Percentiles rank a stretch among this genome's conserved stretches.
These are phyloP conservation scores for Macquaria ambigua DNA, from an alignment of 2,113 vertebrate genomes.

Conservation along the genomic window DNA sequence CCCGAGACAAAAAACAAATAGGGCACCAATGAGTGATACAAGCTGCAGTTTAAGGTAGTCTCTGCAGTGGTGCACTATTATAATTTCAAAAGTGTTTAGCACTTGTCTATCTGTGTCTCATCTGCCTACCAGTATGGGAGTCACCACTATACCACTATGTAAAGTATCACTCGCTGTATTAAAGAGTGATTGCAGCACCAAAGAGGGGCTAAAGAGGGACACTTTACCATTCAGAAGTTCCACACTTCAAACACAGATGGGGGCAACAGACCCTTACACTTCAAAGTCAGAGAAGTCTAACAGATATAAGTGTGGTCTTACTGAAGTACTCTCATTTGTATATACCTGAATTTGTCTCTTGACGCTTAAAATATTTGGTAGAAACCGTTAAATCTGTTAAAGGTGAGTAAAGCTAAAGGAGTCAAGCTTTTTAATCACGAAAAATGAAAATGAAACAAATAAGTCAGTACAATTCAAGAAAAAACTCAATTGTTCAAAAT, in stretches of 20 bases:
- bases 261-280: slow-evolving; percentile 15
- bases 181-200: neutral
- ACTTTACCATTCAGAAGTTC: slow-evolving; percentile 14
- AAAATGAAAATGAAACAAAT: slow-evolving; percentile 6
- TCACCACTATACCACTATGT: slow-evolving; percentile 1
- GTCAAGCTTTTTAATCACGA: neutral
- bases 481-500: neutral
- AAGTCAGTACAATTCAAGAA: neutral
- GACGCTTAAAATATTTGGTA: neutral
- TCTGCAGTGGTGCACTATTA: neutral
- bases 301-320: slow-evolving; percentile 18
- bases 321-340: slow-evolving; percentile 3
- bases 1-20: slow-evolving; percentile 24
- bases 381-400: neutral
- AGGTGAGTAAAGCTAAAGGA: neutral
- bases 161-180: slow-evolving; percentile 29
- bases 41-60: neutral
- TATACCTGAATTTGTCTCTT: slow-evolving; percentile 3
- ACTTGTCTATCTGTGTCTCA: neutral
- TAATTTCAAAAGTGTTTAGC: neutral
- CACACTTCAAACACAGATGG: slow-evolving; percentile 16
- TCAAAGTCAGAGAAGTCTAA: slow-evolving; percentile 15
- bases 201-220: slow-evolving; percentile 16
- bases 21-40: neutral
- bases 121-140: neutral